phyloP scores from a whole-genome alignment of 2,113 vertebrate species.

The Pseudopipra pipra region DNA sequence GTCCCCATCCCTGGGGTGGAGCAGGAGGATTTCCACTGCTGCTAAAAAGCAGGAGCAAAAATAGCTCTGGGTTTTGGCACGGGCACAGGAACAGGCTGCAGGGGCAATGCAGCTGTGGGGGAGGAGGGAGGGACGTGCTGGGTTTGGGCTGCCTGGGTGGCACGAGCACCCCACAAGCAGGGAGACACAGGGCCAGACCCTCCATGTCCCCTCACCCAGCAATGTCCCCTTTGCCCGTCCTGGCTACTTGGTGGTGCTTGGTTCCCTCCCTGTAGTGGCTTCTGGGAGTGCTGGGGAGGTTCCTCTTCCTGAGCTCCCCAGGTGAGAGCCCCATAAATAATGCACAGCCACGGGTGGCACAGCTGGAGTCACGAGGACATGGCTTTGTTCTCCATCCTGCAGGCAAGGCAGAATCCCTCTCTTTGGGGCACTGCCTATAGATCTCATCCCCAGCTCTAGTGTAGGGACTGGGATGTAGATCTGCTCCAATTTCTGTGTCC shows the following conservation, averaged over 20 bases:
- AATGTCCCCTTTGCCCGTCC: accelerated
- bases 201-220: not conserved
- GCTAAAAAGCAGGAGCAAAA: conserved; percentile 45
- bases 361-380: not conserved
- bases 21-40: conserved; percentile 37
- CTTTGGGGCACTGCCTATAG: not conserved
- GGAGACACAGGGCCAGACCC: not conserved
- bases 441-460: not conserved
- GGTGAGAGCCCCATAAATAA: not conserved
- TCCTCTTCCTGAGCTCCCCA: not conserved
- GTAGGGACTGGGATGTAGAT: not conserved
- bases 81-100: conserved; percentile 51
- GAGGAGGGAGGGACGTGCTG: not conserved
- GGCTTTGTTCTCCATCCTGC: not conserved
- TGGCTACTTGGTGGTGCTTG: not conserved
- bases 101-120: conserved; percentile 48
- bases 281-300: not conserved
- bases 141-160: not conserved
- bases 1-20: not conserved
- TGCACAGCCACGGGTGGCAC: accelerated
- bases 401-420: accelerated
- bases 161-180: not conserved
- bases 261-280: not conserved
- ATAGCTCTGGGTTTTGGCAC: conserved; percentile 51
- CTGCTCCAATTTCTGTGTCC: not conserved